Conservation (phyloP, 2,888 invertebrate genomes). For the Lacanobia oleracea region DNA sequence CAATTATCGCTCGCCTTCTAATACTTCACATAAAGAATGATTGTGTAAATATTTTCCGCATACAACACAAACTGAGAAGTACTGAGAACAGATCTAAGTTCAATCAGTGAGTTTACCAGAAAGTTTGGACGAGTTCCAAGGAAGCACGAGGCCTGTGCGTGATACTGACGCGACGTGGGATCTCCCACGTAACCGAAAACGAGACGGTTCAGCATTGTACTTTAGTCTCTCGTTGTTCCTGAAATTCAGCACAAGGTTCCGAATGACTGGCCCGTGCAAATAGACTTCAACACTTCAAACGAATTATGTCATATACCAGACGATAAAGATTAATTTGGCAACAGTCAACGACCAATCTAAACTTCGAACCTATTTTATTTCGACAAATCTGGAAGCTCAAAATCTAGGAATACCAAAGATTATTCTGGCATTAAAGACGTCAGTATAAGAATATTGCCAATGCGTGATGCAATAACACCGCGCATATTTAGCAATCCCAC, state of each 20-base stretch:
- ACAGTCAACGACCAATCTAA: background rate
- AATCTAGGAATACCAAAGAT: slow-evolving; percentile 25
- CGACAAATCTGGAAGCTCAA: slow-evolving; percentile 1
- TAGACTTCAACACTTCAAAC: slow-evolving; percentile 38
- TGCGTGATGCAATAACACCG: slow-evolving; percentile 32
- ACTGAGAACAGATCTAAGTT: slow-evolving; percentile 52
- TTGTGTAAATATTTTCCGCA: slow-evolving; percentile 36
- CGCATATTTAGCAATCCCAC: slow-evolving; percentile 36
- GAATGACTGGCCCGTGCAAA: slow-evolving; percentile 44
- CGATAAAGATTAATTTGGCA: slow-evolving; percentile 12
- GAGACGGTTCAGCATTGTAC: slow-evolving; percentile 47
- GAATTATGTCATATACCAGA: slow-evolving; percentile 45
- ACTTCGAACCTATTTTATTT: background rate
- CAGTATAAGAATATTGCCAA: slow-evolving; percentile 31
- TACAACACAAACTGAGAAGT: slow-evolving; percentile 29
- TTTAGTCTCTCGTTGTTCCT: slow-evolving; percentile 54
- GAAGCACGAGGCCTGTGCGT: slow-evolving; percentile 59
- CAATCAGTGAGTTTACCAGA: slow-evolving; percentile 60
- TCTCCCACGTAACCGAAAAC: slow-evolving; percentile 64
- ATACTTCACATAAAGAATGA: slow-evolving; percentile 15
- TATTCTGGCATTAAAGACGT: slow-evolving; percentile 32
- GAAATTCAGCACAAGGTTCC: slow-evolving; percentile 61
- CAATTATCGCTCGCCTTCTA: slow-evolving; percentile 3
- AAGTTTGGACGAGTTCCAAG: slow-evolving; percentile 63
- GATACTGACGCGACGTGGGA: slow-evolving; percentile 58